Percentiles rank a stretch among this genome's conserved stretches.
Conservation (phyloP, 2,113 vertebrate species). For the Oceanites oceanicus region DNA sequence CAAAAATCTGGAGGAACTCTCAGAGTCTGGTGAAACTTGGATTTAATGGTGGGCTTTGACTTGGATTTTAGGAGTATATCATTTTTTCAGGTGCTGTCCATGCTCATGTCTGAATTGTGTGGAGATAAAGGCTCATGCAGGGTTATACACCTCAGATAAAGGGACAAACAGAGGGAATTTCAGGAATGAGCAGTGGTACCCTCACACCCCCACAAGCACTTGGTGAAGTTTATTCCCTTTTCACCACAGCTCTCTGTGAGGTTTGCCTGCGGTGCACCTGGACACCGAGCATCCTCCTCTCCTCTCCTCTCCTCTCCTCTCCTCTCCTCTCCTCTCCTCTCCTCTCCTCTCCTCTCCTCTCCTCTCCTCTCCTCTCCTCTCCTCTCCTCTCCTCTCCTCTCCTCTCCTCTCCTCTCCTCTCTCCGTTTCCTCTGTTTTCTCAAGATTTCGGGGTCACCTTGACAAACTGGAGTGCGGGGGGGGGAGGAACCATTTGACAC, state of each 20-base stretch:
- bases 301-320: not conserved
- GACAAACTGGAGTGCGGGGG: not conserved
- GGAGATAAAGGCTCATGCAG: not conserved
- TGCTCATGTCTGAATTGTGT: not conserved
- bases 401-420: not conserved
- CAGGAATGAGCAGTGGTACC: not conserved
- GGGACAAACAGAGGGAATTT: not conserved
- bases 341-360: not conserved
- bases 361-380: not conserved
- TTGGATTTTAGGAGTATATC: not conserved
- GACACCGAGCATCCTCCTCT: not conserved
- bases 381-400: no score
- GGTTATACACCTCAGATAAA: not conserved
- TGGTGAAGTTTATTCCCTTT: not conserved
- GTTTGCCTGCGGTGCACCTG: not conserved
- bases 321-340: not conserved
- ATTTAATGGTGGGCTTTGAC: not conserved
- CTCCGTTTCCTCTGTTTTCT: not conserved
- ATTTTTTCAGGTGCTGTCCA: not conserved
- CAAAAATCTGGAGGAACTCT: slow-evolving; percentile 6
- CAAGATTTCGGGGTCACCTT: not conserved
- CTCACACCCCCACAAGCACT: not conserved
- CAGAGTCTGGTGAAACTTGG: not conserved
- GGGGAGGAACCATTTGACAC: not conserved
- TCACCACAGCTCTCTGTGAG: not conserved